These are phyloP conservation scores for Platichthys stellatus DNA, from an alignment of 2,113 vertebrate species.

Conservation along the genomic window DNA sequence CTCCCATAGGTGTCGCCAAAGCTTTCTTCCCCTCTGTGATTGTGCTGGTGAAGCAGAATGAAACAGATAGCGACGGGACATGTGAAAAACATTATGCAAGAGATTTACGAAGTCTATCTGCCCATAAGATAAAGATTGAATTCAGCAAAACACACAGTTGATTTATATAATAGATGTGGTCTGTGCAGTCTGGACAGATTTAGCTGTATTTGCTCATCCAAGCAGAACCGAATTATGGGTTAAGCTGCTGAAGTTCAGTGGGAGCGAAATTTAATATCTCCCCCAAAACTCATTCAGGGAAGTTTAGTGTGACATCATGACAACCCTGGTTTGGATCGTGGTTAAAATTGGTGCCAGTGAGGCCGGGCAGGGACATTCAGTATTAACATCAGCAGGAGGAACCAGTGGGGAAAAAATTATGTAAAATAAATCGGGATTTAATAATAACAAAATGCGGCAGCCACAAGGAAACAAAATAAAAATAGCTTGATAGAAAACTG, in stretches of 20 bases:
- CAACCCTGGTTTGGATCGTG: background rate
- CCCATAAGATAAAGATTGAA: constrained; percentile 3
- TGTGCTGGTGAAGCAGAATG: background rate
- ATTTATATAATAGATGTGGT: constrained; percentile 10
- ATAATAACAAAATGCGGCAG: background rate
- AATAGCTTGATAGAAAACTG: constrained; percentile 17
- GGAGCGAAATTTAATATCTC: constrained; percentile 10
- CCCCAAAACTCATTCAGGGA: constrained; percentile 10
- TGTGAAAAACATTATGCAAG: constrained; percentile 34
- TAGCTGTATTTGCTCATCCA: constrained; percentile 19
- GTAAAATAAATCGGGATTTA: constrained; percentile 28
- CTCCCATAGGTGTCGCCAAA: constrained; percentile 69
- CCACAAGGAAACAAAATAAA: constrained; percentile 1
- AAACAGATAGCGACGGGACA: background rate
- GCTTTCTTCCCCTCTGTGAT: constrained; percentile 6
- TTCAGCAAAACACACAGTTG: background rate
- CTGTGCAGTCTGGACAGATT: constrained; percentile 18
- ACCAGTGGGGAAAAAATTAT: background rate
- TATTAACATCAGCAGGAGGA: background rate
- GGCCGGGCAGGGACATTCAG: background rate
- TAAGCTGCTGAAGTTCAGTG: constrained; percentile 29
- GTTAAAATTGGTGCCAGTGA: background rate
- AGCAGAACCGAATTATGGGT: constrained; percentile 15
- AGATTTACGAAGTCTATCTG: constrained; percentile 24
- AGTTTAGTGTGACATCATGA: constrained; percentile 1